These are phyloP conservation scores for Desmophyllum pertusum DNA, from an alignment of 92 coral and sea anemone species.

Conservation along the genomic window DNA sequence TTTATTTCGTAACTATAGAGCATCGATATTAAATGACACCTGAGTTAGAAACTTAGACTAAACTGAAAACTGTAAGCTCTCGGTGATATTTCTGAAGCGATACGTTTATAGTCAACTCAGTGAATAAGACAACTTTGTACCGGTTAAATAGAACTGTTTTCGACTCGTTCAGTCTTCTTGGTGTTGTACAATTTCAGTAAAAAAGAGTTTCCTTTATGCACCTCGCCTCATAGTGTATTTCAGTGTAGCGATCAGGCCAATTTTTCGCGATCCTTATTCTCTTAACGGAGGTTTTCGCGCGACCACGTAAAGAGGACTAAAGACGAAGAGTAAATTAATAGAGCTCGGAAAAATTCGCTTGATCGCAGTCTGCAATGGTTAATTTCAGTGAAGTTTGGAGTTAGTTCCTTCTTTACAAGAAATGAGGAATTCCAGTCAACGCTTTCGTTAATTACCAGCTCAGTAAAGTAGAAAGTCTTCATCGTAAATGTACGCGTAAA, in stretches of 20 bases:
- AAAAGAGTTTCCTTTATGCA: background rate
- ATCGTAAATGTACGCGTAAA: slow-evolving; percentile 11
- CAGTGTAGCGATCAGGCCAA: too few relatives aligned
- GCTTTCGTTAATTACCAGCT: background rate
- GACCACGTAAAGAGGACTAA: too few relatives aligned
- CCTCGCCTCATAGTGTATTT: background rate
- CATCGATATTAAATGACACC: background rate
- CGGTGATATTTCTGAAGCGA: background rate
- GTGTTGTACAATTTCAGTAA: background rate
- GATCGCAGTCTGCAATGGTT: too few relatives aligned
- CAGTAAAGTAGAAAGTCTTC: background rate
- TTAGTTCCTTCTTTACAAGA: background rate
- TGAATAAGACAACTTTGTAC: background rate
- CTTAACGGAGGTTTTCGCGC: too few relatives aligned
- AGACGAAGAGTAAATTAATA: too few relatives aligned
- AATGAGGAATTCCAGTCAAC: background rate
- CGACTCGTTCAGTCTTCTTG: background rate
- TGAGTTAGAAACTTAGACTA: background rate
- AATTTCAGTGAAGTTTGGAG: background rate
- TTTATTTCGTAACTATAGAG: background rate
- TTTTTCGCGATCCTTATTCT: too few relatives aligned
- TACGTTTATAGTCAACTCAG: background rate
- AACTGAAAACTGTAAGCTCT: background rate
- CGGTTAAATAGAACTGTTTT: background rate
- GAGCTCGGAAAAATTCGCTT: too few relatives aligned